Evolutionary conservation across 1,140 invertebrate genomes (phyloP).

Genomic region (Lethocerus indicus): DNA sequence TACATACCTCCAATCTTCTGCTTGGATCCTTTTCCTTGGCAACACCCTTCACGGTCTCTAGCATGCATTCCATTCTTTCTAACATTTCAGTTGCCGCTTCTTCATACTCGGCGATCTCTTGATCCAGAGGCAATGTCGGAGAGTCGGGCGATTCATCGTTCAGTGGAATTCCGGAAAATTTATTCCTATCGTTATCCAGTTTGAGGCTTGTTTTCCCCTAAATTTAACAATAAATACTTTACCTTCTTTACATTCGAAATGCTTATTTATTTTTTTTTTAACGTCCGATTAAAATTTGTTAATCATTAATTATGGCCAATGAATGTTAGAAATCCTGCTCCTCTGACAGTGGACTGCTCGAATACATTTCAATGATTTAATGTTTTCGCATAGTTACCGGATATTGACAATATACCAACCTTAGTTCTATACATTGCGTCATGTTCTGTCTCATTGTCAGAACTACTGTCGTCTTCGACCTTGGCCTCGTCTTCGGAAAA

Average conservation of each 20-base stretch:
- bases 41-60: constrained; percentile 43
- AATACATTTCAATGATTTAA: too few species aligned
- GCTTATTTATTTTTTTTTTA: too few species aligned
- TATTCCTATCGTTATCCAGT: not conserved
- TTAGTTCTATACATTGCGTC: too few species aligned
- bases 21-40: constrained; percentile 44
- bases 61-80: constrained; percentile 44
- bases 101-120: constrained; percentile 20
- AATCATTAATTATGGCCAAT: too few species aligned
- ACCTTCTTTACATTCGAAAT: not conserved
- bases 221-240: not conserved
- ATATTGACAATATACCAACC: too few species aligned
- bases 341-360: too few species aligned
- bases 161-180: not conserved
- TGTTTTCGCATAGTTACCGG: too few species aligned
- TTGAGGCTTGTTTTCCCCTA: not conserved
- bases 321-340: too few species aligned
- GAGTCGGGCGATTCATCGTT: constrained; percentile 5
- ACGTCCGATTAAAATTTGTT: too few species aligned
- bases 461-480: constrained; percentile 23
- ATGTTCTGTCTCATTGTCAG: constrained; percentile 22
- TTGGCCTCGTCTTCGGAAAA: constrained; percentile 47
- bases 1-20: constrained; percentile 43
- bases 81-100: constrained; percentile 33
- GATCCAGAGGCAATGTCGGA: constrained; percentile 12